These are phyloP conservation scores for Choristoneura rosaceana DNA, from an alignment of 2,888 invertebrate species.

Conservation along the genomic window DNA sequence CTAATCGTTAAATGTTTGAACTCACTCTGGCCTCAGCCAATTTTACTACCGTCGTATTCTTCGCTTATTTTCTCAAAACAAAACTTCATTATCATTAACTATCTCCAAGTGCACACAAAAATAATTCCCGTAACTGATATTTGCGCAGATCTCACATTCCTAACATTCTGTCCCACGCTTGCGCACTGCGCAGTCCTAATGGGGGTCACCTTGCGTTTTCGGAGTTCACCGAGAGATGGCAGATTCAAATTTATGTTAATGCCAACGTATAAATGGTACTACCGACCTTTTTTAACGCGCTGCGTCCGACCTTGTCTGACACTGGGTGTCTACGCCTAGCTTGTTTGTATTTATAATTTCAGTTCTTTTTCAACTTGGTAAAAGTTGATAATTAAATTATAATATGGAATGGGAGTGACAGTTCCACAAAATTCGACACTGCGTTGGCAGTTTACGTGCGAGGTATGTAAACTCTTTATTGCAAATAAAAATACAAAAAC, in stretches of 20 bases:
- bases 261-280: slow-evolving; percentile 28
- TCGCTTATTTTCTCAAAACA: background rate
- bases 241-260: slow-evolving; percentile 38
- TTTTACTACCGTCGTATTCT: too few relatives aligned
- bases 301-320: slow-evolving; percentile 26
- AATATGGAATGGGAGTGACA: background rate
- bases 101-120: slow-evolving; percentile 1
- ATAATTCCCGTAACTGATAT: slow-evolving; percentile 18
- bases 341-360: background rate
- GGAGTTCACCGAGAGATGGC: slow-evolving; percentile 36
- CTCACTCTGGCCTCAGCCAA: too few relatives aligned
- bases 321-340: background rate
- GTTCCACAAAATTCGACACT: too few relatives aligned
- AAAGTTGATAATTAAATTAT: background rate
- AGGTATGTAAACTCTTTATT: too few relatives aligned
- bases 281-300: slow-evolving; percentile 26
- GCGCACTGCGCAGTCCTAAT: slow-evolving; percentile 18
- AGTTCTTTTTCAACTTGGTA: background rate
- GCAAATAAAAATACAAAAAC: too few relatives aligned
- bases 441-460: too few relatives aligned
- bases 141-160: slow-evolving; percentile 31
- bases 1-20: too few relatives aligned
- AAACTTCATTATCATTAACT: background rate
- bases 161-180: slow-evolving; percentile 25
- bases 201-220: slow-evolving; percentile 41